Percentiles rank a stretch among this genome's conserved stretches.
Evolutionary conservation across 2,797 vertebrate genomes (phyloP).

Genomic region (Eulemur rubriventer): DNA sequence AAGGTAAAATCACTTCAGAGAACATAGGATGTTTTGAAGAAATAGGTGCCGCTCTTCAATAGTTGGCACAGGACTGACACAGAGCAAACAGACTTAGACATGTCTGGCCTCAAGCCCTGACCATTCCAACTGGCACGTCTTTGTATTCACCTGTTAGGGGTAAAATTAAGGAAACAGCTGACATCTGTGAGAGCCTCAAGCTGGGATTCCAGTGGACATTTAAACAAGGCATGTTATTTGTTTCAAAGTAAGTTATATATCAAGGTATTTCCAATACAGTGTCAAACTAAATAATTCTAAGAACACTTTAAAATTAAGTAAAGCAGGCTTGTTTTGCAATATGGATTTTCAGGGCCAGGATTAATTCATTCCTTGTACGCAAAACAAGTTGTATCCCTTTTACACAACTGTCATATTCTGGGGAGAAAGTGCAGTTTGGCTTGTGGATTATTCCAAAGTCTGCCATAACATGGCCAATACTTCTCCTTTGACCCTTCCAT

Average conservation of each 20-base stretch:
- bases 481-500: neutral
- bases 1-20: constrained; percentile 32
- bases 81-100: neutral
- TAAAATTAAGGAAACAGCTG: neutral
- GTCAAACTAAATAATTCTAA: constrained; percentile 1
- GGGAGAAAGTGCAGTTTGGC: neutral
- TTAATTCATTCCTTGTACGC: neutral
- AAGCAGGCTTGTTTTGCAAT: neutral
- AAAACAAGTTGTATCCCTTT: neutral
- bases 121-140: neutral
- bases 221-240: neutral
- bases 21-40: neutral
- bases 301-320: neutral
- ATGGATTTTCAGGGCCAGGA: neutral
- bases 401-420: neutral
- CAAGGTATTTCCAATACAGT: neutral
- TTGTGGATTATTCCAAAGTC: neutral
- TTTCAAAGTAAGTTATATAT: constrained; percentile 5
- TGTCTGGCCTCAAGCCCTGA: neutral
- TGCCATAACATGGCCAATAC: neutral
- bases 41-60: neutral
- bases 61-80: neutral
- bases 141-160: neutral
- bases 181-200: neutral
- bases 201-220: neutral